Conservation (phyloP, 2,888 invertebrate species). For the Euclidia mi region DNA sequence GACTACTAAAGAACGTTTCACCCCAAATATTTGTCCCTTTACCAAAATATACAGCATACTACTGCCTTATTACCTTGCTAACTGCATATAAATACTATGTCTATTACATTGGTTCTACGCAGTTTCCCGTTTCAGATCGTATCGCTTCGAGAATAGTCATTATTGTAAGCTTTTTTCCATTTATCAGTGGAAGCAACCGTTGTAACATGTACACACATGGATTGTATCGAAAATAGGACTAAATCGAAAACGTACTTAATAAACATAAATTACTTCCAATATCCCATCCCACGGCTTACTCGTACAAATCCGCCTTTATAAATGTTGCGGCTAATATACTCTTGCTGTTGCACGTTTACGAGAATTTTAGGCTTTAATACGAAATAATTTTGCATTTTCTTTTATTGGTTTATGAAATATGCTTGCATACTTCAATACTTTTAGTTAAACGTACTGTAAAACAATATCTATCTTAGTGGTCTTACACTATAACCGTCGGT, state of each 20-base stretch:
- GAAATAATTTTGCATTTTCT: slow-evolving; percentile 17
- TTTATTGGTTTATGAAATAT: neutral
- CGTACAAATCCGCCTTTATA: slow-evolving; percentile 36
- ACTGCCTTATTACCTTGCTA: too few species aligned
- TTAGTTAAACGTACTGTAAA: too few species aligned
- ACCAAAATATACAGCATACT: too few species aligned
- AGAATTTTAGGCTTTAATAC: slow-evolving; percentile 5
- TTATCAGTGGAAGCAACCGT: neutral
- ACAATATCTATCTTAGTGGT: too few species aligned
- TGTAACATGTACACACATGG: slow-evolving; percentile 1
- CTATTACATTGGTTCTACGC: too few species aligned
- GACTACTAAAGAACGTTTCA: too few species aligned
- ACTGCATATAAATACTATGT: too few species aligned
- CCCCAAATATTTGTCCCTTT: too few species aligned
- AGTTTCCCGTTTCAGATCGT: too few species aligned
- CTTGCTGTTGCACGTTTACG: slow-evolving; percentile 19
- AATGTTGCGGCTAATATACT: slow-evolving; percentile 36
- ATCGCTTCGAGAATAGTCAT: too few species aligned
- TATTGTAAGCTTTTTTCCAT: neutral
- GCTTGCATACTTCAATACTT: too few species aligned
- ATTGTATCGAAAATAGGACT: slow-evolving; percentile 27
- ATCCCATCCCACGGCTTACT: slow-evolving; percentile 46
- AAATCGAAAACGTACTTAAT: slow-evolving; percentile 38
- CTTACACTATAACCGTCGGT: too few species aligned
- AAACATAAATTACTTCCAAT: slow-evolving; percentile 47